phyloP scores from a whole-genome alignment of 1,140 invertebrate species.

The Drosophila pectinifera region DNA sequence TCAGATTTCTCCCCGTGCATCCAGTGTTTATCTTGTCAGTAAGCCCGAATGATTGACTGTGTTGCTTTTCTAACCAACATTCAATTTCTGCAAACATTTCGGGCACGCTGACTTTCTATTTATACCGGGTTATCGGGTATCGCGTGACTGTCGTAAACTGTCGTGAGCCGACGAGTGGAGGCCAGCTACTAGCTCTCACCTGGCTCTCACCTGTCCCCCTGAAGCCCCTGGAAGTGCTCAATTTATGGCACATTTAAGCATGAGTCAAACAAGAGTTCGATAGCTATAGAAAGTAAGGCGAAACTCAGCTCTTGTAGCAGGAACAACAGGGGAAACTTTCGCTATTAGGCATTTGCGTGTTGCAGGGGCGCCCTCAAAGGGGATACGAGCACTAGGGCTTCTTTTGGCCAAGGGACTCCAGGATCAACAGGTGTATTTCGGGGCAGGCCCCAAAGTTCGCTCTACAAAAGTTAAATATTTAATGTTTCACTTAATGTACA shows the following conservation, averaged over 20 bases:
- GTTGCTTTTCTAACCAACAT: constrained; percentile 80
- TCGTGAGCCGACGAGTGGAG: constrained; percentile 3
- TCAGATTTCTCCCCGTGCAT: constrained; percentile 14
- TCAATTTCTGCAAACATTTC: constrained; percentile 76
- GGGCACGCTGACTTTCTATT: constrained; percentile 61
- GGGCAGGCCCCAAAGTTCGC: neutral
- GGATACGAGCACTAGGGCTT: too few relatives aligned
- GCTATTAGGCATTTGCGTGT: constrained; percentile 62
- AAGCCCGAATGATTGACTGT: constrained; percentile 74
- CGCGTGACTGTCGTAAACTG: constrained; percentile 63
- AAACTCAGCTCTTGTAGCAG: constrained; percentile 42
- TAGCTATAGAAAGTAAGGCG: constrained; percentile 57
- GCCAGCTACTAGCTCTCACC: constrained; percentile 29
- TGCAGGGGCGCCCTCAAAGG: constrained; percentile 17
- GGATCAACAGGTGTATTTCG: constrained; percentile 25
- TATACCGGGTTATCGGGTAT: constrained; percentile 61
- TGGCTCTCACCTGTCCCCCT: neutral
- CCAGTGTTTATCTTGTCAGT: constrained; percentile 67
- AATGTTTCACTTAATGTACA: constrained; percentile 58
- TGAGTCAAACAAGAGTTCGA: constrained; percentile 72
- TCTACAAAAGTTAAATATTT: constrained; percentile 48
- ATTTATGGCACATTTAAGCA: constrained; percentile 75
- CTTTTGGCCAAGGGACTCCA: neutral
- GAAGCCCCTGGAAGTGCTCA: constrained; percentile 41
- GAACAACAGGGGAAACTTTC: constrained; percentile 53